phyloP scores from a whole-genome alignment of 2,797 vertebrate genomes.

The Danio kyathit region DNA sequence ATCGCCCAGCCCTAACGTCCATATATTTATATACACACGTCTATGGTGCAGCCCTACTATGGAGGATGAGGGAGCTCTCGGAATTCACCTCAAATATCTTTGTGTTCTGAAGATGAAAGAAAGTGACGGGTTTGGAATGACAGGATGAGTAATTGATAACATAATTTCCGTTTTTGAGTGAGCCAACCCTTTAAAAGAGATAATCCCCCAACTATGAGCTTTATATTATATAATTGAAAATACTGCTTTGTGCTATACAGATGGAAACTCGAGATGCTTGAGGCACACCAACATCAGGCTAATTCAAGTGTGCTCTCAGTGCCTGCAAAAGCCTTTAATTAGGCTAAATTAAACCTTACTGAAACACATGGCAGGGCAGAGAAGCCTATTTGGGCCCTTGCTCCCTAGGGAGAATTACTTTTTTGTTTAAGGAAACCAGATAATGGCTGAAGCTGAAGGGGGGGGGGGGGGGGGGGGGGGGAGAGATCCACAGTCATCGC shows the following conservation, averaged over 20 bases:
- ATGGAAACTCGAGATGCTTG: slow-evolving; percentile 8
- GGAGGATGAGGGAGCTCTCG: no score
- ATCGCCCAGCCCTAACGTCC: no score
- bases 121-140: no score
- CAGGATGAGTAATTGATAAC: no score
- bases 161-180: no score
- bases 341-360: slow-evolving; percentile 56
- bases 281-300: slow-evolving; percentile 14
- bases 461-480: slow-evolving; percentile 7
- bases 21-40: no score
- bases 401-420: slow-evolving; percentile 18
- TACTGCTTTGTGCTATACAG: slow-evolving; percentile 6
- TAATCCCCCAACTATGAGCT: no score
- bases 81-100: no score
- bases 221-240: neutral
- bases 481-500: slow-evolving; percentile 26
- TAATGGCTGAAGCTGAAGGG: slow-evolving; percentile 22
- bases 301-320: slow-evolving; percentile 25
- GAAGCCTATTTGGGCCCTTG: slow-evolving; percentile 18
- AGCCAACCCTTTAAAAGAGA: no score
- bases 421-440: slow-evolving; percentile 51
- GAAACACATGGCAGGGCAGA: slow-evolving; percentile 36
- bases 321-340: slow-evolving; percentile 58
- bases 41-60: no score
- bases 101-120: no score